Evolutionary conservation across 1,140 invertebrate species (phyloP), one percentile per base, ranked within the genome.

Genomic region (Metaphire vulgaris): DNA sequence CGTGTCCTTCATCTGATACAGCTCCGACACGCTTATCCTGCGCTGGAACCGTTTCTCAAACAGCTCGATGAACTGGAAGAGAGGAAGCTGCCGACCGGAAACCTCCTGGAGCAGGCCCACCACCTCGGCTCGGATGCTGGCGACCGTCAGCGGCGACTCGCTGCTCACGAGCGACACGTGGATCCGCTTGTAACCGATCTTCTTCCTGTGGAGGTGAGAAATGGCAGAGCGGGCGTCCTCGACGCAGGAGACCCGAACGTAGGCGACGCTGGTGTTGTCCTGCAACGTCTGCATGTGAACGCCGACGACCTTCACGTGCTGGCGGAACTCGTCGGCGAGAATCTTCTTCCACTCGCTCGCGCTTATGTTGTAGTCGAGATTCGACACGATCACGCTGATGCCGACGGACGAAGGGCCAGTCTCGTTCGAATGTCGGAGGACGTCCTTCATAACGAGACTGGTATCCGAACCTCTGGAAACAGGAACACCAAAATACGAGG

Each of bases 11-110:
- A 94, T 89, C 83, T 92, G 91, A 81, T 92, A 92, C 72, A 95
- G 86, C 80, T 94, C 93, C 0, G 92, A 91, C 0, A 93, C 89
- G 79, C 91, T 91, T 28, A 94, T 90, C 0, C 91, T 90, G 67
- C 90, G 90, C 83, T 92, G 90, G 81, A 81, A 95, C 75, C 93
- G 90, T 80, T 90, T 91, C 85, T 95, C 92, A 83, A 92, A 92
- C 79, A 94, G 87, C 85, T 94, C 92, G 74, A 93, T 90, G 80
- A 95, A 93, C 85, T 93, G 92, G 82, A 93, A 93, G 33, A 95
- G 88, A 1, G 92, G 92, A 77, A 95, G 86, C 78, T 89, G 89
- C 81, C 91, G 89, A 0, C 90, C 90, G 67, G 92, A 92, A 56
- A 92, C 91, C 83, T 94, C 91, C 81, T 88, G 84, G 1, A 91